Evolutionary conservation across 2,797 vertebrate genomes (phyloP).

Genomic region (Danionella dracula): DNA sequence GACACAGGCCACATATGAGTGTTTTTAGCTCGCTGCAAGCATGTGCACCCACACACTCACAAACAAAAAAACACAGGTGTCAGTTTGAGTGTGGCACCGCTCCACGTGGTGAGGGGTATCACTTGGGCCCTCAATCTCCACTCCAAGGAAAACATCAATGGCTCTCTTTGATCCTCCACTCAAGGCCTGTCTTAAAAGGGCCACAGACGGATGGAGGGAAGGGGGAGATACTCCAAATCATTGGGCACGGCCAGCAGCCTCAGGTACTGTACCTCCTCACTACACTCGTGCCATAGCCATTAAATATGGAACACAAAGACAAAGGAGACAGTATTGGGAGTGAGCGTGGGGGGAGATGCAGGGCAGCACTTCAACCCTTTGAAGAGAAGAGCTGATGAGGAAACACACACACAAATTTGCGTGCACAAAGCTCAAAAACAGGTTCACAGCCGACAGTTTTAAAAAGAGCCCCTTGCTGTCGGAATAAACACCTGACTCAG

Average conservation of each 20-base stretch:
- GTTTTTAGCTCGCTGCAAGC: not conserved
- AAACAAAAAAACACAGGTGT: constrained; percentile 28
- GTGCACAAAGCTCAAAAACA: constrained; percentile 16
- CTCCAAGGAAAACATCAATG: constrained; percentile 66
- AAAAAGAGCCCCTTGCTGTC: too few relatives aligned
- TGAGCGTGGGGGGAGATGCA: constrained; percentile 57
- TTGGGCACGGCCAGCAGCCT: constrained; percentile 62
- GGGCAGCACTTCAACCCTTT: constrained; percentile 68
- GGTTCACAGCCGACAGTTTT: too few relatives aligned
- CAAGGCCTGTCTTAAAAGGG: constrained; percentile 71
- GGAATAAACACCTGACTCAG: too few relatives aligned
- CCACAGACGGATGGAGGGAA: constrained; percentile 46
- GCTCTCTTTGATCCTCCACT: constrained; percentile 69
- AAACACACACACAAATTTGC: constrained; percentile 48
- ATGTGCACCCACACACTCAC: not conserved
- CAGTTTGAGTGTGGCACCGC: constrained; percentile 42
- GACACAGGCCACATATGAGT: not conserved
- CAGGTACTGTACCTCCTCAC: constrained; percentile 67
- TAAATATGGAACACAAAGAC: constrained; percentile 79
- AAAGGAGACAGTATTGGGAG: constrained; percentile 59
- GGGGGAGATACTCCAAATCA: constrained; percentile 68
- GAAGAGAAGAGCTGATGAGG: constrained; percentile 66
- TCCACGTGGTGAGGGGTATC: constrained; percentile 44
- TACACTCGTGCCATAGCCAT: constrained; percentile 68
- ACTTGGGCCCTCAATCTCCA: constrained; percentile 52